Conservation (phyloP, 2,113 vertebrate species). For the Periophthalmus modestus region DNA sequence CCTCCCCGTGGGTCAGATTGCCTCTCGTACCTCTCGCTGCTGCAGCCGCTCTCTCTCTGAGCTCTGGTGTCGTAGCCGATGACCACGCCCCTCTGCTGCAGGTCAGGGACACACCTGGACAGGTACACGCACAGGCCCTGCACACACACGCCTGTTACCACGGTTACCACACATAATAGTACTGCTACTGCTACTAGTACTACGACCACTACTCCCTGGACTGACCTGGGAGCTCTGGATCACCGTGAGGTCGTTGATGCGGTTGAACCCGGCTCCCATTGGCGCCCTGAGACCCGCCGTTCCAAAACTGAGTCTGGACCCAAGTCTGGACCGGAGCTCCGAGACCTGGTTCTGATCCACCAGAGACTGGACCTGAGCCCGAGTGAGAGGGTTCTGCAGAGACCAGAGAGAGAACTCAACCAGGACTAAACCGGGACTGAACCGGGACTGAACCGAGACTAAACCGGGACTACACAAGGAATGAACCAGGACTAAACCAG, state of each 20-base stretch:
- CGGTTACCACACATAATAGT: not conserved
- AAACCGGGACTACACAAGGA: not conserved
- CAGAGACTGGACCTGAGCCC: slow-evolving; percentile 84
- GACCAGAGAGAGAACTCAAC: not conserved
- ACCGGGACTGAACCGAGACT: no score
- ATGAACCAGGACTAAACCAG: no score
- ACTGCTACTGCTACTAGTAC: not conserved
- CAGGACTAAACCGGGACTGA: not conserved
- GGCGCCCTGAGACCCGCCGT: slow-evolving; percentile 90
- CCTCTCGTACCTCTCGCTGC: slow-evolving; percentile 83
- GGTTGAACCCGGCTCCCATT: slow-evolving; percentile 92
- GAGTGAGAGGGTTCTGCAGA: slow-evolving; percentile 84
- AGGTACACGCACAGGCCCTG: slow-evolving; percentile 92
- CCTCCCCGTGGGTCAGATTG: not conserved
- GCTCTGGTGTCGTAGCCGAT: slow-evolving; percentile 92
- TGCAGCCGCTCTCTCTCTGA: slow-evolving; percentile 90
- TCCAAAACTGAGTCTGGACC: slow-evolving; percentile 87
- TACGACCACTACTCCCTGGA: not conserved
- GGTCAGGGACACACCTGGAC: slow-evolving; percentile 81
- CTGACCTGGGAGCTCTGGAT: slow-evolving; percentile 93
- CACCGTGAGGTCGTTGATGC: slow-evolving; percentile 94
- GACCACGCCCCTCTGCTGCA: slow-evolving; percentile 87
- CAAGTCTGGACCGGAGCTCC: slow-evolving; percentile 84
- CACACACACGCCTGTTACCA: not conserved
- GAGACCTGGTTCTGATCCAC: slow-evolving; percentile 72